phyloP scores from a whole-genome alignment of 2,888 invertebrate species.

The Alloscopus bannaensis region DNA sequence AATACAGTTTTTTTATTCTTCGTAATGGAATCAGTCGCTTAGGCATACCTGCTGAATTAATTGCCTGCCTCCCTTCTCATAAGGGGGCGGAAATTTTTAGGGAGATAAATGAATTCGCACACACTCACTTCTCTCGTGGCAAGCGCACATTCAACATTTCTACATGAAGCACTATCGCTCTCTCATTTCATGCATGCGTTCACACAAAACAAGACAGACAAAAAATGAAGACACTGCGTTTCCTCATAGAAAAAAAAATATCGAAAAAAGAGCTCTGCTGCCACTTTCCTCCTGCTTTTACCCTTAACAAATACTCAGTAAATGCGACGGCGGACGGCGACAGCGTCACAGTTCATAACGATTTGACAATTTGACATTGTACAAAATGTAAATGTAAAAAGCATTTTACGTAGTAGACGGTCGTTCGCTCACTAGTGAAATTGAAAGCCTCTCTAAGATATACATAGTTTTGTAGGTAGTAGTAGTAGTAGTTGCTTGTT shows the following conservation, averaged over 20 bases:
- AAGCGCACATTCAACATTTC: too few relatives aligned
- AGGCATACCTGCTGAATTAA: too few relatives aligned
- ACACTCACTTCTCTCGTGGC: too few relatives aligned
- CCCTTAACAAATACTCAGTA: neutral
- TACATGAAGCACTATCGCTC: too few relatives aligned
- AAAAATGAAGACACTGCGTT: slow-evolving; percentile 18
- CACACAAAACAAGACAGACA: too few relatives aligned
- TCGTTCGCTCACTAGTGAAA: neutral
- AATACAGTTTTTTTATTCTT: too few relatives aligned
- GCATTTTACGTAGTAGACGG: neutral
- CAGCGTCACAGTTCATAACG: slow-evolving; percentile 9
- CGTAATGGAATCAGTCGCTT: too few relatives aligned
- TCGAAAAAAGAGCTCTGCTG: too few relatives aligned
- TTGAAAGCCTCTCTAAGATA: neutral
- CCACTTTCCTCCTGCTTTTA: neutral
- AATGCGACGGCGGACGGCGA: slow-evolving; percentile 7
- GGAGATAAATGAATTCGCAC: too few relatives aligned
- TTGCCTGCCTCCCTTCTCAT: too few relatives aligned
- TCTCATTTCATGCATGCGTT: neutral
- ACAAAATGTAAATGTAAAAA: slow-evolving; percentile 18
- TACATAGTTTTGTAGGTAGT: neutral
- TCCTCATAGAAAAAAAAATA: neutral
- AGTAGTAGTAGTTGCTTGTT: too few relatives aligned
- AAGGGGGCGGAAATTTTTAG: too few relatives aligned
- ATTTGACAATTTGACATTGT: slow-evolving; percentile 6